These are phyloP conservation scores for Thermophis baileyi DNA, from an alignment of 2,113 vertebrate genomes.

Conservation along the genomic window DNA sequence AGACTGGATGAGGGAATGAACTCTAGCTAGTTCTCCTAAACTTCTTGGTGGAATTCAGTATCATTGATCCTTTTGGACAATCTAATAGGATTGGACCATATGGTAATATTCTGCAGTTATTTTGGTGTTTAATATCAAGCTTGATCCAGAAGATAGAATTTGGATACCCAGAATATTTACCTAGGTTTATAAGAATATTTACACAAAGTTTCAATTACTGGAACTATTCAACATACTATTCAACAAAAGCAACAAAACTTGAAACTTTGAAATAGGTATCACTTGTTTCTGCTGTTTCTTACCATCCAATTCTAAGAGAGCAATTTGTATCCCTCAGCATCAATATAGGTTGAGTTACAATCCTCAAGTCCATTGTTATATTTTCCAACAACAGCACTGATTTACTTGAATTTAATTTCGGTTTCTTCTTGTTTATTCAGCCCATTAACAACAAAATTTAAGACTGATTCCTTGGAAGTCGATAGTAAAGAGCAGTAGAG, in stretches of 20 bases:
- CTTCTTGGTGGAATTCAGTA: background rate
- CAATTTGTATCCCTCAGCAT: background rate
- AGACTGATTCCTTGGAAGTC: background rate
- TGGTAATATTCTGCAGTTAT: background rate
- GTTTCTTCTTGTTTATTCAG: background rate
- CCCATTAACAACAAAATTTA: background rate
- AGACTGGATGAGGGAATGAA: background rate
- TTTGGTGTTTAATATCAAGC: background rate
- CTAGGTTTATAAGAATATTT: background rate
- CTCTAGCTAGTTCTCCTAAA: background rate
- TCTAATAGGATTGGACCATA: background rate
- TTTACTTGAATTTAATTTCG: background rate
- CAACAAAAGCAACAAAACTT: background rate
- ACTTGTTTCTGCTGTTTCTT: background rate
- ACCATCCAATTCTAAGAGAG: background rate
- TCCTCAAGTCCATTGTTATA: background rate
- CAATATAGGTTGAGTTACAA: background rate
- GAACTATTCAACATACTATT: background rate
- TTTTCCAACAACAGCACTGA: background rate
- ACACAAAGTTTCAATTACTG: background rate
- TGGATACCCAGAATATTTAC: background rate
- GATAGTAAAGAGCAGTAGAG: background rate
- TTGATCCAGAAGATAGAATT: background rate
- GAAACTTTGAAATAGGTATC: background rate
- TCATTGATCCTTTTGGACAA: background rate